Percentiles rank a stretch among this genome's conserved stretches.
Conservation (phyloP, 2,888 invertebrate species). For the Tetropium fuscum region DNA sequence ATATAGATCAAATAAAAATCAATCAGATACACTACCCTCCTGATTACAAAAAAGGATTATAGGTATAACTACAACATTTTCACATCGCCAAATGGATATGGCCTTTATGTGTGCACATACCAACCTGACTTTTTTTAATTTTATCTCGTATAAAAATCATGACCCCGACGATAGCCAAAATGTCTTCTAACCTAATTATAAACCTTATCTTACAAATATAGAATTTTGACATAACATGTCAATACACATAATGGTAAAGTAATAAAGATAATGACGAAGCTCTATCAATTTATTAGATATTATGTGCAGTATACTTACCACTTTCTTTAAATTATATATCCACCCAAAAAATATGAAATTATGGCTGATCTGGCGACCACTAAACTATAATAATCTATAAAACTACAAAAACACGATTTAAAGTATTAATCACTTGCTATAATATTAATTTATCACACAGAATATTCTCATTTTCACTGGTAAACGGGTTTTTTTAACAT, state of each 20-base stretch:
- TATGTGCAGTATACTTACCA: constrained; percentile 31
- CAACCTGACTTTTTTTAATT: constrained; percentile 4
- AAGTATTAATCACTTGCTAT: constrained; percentile 37
- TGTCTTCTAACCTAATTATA: constrained; percentile 64
- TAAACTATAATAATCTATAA: constrained; percentile 40
- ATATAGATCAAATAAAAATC: too few species aligned
- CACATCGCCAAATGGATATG: too few species aligned
- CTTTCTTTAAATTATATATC: constrained; percentile 41
- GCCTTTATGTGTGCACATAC: neutral
- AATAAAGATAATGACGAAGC: neutral
- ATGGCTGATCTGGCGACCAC: constrained; percentile 35
- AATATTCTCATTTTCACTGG: constrained; percentile 41
- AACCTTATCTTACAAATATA: constrained; percentile 46
- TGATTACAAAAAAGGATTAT: too few species aligned
- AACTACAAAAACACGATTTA: constrained; percentile 40
- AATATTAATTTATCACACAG: constrained; percentile 38
- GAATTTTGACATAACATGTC: constrained; percentile 50
- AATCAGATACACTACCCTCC: too few species aligned
- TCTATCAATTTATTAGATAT: neutral
- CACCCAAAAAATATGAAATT: constrained; percentile 43
- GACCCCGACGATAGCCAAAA: constrained; percentile 41
- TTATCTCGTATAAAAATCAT: neutral
- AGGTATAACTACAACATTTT: too few species aligned
- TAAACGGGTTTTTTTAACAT: constrained; percentile 51
- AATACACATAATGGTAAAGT: constrained; percentile 18